Evolutionary conservation across 2,113 vertebrate genomes (phyloP).

Genomic region (Merops nubicus): DNA sequence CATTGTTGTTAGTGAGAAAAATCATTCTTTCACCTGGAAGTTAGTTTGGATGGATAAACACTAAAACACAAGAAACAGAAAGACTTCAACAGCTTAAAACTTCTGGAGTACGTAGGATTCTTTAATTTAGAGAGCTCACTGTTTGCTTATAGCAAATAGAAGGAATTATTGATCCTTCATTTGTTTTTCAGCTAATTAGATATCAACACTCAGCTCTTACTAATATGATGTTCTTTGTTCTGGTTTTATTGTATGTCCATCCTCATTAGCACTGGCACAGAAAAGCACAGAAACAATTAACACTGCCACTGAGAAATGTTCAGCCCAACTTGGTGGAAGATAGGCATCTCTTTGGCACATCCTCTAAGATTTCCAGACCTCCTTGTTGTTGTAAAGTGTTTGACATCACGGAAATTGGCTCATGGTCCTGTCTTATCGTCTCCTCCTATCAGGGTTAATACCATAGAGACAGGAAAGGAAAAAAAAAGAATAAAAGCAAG

Average conservation of each 20-base stretch:
- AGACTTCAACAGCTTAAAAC: background rate
- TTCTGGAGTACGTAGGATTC: background rate
- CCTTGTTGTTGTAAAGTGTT: background rate
- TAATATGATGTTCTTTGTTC: background rate
- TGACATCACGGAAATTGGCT: background rate
- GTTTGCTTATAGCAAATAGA: background rate
- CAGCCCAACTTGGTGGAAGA: background rate
- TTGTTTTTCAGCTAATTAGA: slow-evolving; percentile 1
- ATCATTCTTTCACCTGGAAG: background rate
- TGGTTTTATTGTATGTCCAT: background rate
- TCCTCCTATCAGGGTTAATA: background rate
- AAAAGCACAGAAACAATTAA: background rate
- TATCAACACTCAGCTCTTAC: background rate
- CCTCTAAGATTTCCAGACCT: background rate
- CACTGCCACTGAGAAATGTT: background rate
- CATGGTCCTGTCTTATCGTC: background rate
- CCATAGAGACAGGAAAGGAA: background rate
- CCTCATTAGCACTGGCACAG: background rate
- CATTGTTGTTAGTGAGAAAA: background rate
- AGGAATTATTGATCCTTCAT: background rate
- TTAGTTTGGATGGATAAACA: background rate
- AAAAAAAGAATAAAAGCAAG: background rate
- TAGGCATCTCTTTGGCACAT: background rate
- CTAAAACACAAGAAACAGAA: background rate
- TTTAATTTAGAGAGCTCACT: background rate